Evolutionary conservation across 2,888 invertebrate species (phyloP).

Genomic region (Agrotis puta): DNA sequence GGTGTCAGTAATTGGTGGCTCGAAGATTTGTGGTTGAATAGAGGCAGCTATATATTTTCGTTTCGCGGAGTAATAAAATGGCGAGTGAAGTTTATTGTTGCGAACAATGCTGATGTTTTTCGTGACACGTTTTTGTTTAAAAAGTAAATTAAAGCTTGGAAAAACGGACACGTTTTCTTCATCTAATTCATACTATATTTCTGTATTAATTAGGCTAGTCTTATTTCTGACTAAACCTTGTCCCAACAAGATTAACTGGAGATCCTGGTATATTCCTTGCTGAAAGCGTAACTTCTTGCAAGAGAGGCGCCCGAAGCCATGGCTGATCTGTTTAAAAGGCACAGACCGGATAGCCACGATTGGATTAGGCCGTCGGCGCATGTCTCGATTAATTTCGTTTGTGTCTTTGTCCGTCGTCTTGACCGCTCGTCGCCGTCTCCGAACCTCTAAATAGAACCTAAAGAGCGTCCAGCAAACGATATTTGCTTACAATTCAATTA

Average conservation of each 20-base stretch:
- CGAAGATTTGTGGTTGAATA: slow-evolving; percentile 27
- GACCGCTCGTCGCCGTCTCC: slow-evolving; percentile 62
- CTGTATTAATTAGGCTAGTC: not conserved
- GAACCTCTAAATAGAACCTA: slow-evolving; percentile 78
- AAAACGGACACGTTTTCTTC: slow-evolving; percentile 1
- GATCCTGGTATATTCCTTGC: slow-evolving; percentile 34
- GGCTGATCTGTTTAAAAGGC: slow-evolving; percentile 79
- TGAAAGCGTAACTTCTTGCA: slow-evolving; percentile 57
- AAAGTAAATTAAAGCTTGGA: slow-evolving; percentile 1
- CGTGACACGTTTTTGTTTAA: slow-evolving; percentile 27
- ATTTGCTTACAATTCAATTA: slow-evolving; percentile 86
- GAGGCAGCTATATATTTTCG: slow-evolving; percentile 20
- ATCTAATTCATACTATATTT: not conserved
- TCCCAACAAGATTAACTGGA: slow-evolving; percentile 34
- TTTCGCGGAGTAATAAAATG: slow-evolving; percentile 27
- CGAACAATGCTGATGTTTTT: slow-evolving; percentile 25
- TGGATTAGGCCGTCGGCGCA: slow-evolving; percentile 85
- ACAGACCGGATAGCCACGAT: slow-evolving; percentile 74
- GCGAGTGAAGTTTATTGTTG: slow-evolving; percentile 24
- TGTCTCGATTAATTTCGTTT: slow-evolving; percentile 89
- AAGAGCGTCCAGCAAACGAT: slow-evolving; percentile 82
- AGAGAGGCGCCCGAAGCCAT: slow-evolving; percentile 59
- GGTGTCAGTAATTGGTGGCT: slow-evolving; percentile 39
- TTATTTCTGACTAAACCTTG: slow-evolving; percentile 3
- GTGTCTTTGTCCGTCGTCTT: slow-evolving; percentile 83